Evolutionary conservation across 1,140 invertebrate species (phyloP).

Genomic region (Drosophila sechellia): DNA sequence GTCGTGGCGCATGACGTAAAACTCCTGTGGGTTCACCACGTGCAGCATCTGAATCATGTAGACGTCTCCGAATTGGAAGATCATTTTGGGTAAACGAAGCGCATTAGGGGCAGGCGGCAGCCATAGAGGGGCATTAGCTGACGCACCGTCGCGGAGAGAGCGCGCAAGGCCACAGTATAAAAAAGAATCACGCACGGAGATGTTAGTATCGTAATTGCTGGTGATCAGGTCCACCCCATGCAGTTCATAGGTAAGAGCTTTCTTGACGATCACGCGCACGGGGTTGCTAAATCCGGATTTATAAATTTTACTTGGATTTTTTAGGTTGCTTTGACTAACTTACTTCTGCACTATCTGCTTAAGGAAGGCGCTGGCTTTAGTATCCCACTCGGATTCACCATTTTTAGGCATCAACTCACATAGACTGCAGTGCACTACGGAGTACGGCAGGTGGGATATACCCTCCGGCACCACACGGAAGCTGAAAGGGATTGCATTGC

Average conservation of each 20-base stretch:
- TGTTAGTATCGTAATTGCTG: constrained; percentile 26
- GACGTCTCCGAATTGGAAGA: constrained; percentile 6
- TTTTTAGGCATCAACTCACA: constrained; percentile 54
- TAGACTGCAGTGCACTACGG: constrained; percentile 61
- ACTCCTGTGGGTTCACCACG: constrained; percentile 52
- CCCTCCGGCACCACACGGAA: constrained; percentile 44
- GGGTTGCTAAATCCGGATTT: constrained; percentile 7
- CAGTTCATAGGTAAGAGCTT: not conserved
- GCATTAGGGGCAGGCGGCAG: constrained; percentile 10
- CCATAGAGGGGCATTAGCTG: not conserved
- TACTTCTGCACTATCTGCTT: constrained; percentile 62
- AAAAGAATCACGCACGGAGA: constrained; percentile 73
- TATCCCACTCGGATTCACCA: constrained; percentile 38
- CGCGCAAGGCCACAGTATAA: constrained; percentile 71
- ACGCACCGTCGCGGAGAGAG: not conserved
- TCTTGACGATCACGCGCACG: constrained; percentile 22
- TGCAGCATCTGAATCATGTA: constrained; percentile 56
- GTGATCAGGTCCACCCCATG: constrained; percentile 61
- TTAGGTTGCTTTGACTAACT: not conserved
- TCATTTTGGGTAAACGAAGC: constrained; percentile 20
- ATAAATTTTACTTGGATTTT: not conserved
- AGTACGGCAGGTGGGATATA: constrained; percentile 42
- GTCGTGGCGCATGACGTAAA: constrained; percentile 54
- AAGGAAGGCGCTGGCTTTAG: constrained; percentile 43
- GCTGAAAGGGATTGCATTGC: constrained; percentile 19